Evolutionary conservation across 2,113 vertebrate species (phyloP), one percentile per base, ranked within the genome.

Genomic region (Caranx ignobilis): DNA sequence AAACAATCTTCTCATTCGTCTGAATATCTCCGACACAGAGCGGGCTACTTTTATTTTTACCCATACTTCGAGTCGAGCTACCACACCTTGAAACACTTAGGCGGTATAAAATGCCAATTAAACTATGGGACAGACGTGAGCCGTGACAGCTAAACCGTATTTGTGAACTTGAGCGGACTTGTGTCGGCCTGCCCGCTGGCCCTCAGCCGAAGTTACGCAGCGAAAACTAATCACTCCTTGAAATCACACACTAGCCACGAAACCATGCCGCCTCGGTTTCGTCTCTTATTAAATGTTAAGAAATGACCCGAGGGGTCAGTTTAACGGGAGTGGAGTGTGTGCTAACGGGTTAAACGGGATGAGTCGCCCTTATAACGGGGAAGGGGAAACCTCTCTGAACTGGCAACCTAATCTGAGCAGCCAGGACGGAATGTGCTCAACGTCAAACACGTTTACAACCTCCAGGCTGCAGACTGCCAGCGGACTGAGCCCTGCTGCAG

Each of bases 341-440:
- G 68, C 67, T 62, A 39, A 74, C 69, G 78, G 70, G 73, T 75
- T 71, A 84, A 78, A 66, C 13, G 37, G 85, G 71, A 74, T 62
- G 69, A 75, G 75, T 69, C 78, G 34, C 70, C 55, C 74, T 87
- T 84, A 56, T 77, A 52, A 66, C 69, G 64, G 79, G 79, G 79
- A 88, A 90, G 84, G 85, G 88, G 86, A 91, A 89, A 87, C 87
- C 84, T 84, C 81, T 67, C 70, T 84, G 86, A 73, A 61, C 84
- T 85, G 78, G 90, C 89, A 90, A 90, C 83, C 66, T 87, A 91
- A 91, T 93, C 89, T 87, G 86, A 87, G 87, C 91, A 74, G 82
- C 68, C 75, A 74, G 92, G 89, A 94, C 92, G 90, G 93, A 94
- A 94, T 94, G 93, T 94, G 91, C 93, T 86, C 75, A 83, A 84